Evolutionary conservation across 2,113 vertebrate species (phyloP).

Genomic region (Echinops telfairi): DNA sequence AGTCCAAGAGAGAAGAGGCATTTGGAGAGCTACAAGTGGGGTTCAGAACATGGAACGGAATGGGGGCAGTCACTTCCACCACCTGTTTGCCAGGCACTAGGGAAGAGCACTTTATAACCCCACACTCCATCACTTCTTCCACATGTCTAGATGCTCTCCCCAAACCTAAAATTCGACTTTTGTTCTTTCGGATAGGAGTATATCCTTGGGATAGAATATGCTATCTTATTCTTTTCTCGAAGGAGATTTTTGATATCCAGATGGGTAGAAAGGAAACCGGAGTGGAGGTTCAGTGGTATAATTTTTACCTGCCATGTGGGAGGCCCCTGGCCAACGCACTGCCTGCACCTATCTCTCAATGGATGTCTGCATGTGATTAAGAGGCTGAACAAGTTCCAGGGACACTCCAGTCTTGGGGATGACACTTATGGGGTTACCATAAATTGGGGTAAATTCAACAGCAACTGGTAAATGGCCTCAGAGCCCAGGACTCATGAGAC

Average conservation of each 20-base stretch:
- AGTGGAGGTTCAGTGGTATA: not conserved
- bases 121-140: not conserved
- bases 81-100: not conserved
- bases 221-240: too few species aligned
- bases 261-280: not conserved
- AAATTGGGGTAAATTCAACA: not conserved
- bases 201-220: not conserved
- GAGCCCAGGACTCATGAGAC: not conserved
- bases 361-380: not conserved
- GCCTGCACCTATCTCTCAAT: not conserved
- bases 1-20: not conserved
- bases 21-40: not conserved
- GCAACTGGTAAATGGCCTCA: not conserved
- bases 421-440: not conserved
- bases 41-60: not conserved
- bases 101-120: not conserved
- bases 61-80: not conserved
- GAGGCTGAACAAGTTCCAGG: not conserved
- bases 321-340: not conserved
- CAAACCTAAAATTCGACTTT: not conserved
- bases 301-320: not conserved
- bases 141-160: not conserved
- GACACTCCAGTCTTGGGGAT: not conserved
- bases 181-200: not conserved
- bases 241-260: not conserved